These are phyloP conservation scores for Semotilus atromaculatus DNA, from an alignment of 2,797 vertebrate genomes.

Conservation along the genomic window DNA sequence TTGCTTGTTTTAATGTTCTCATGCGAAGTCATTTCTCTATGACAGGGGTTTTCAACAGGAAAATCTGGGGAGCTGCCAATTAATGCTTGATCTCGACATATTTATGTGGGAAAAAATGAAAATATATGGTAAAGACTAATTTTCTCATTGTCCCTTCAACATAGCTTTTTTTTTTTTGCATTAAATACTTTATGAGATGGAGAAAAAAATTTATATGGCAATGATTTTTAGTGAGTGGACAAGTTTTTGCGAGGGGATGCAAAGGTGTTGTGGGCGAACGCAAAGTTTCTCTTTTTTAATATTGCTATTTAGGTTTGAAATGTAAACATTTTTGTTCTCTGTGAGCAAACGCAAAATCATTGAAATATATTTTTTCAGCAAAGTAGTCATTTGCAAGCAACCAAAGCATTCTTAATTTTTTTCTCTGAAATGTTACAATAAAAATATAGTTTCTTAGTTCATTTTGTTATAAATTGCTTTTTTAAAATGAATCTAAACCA, in stretches of 20 bases:
- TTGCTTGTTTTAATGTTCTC: neutral
- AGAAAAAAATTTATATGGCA: too few species aligned
- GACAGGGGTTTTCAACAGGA: neutral
- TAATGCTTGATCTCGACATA: neutral
- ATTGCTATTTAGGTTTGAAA: neutral
- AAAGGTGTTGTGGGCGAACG: neutral
- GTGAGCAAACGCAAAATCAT: neutral
- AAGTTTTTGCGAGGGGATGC: neutral
- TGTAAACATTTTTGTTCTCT: neutral
- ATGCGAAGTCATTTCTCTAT: neutral
- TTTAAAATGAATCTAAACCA: neutral
- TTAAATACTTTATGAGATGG: neutral
- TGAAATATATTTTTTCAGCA: neutral
- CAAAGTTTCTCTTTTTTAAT: neutral
- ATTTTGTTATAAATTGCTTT: neutral
- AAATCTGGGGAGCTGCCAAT: neutral
- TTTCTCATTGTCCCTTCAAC: neutral
- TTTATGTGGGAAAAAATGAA: neutral
- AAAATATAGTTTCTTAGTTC: neutral
- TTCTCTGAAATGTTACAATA: neutral
- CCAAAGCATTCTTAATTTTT: neutral
- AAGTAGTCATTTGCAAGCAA: conserved; percentile 11
- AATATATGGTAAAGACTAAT: neutral
- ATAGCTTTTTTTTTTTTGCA: neutral
- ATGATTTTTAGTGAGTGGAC: too few species aligned